Conservation (phyloP, 2,113 vertebrate species). For the Eurypyga helias region DNA sequence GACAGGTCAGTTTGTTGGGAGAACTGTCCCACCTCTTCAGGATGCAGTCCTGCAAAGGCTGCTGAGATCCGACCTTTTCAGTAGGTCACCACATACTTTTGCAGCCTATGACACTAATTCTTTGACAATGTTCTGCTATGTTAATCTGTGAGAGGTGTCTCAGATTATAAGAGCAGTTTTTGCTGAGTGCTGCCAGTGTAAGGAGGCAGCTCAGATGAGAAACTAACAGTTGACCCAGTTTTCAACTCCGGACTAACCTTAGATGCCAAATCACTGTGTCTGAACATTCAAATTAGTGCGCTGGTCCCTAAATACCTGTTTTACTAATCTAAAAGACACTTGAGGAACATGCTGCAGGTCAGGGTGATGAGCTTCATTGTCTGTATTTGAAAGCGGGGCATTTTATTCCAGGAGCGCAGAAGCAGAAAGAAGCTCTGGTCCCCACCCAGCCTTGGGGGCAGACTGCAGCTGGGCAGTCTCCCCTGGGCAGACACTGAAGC, state of each 20-base stretch:
- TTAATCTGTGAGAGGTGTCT: neutral
- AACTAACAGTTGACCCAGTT: constrained; percentile 47
- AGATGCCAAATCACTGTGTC: neutral
- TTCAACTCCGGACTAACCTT: neutral
- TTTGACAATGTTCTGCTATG: neutral
- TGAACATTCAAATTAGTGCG: neutral
- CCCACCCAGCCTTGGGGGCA: neutral
- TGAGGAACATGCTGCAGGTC: neutral
- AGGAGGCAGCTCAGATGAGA: constrained; percentile 12
- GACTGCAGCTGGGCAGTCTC: neutral
- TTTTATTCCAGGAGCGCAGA: neutral
- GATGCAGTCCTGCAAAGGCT: neutral
- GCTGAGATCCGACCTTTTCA: neutral
- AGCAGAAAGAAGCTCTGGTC: neutral
- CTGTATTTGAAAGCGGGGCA: neutral
- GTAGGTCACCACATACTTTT: neutral
- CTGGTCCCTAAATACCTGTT: neutral
- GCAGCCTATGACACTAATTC: neutral
- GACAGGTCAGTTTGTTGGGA: neutral
- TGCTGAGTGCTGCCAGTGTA: neutral
- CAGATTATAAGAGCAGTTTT: neutral
- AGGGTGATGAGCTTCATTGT: neutral
- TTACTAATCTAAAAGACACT: neutral
- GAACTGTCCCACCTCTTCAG: neutral
- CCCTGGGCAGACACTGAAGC: neutral